These are phyloP conservation scores for Myiotriccus ornatus DNA, from an alignment of 2,797 vertebrate species.

Conservation along the genomic window DNA sequence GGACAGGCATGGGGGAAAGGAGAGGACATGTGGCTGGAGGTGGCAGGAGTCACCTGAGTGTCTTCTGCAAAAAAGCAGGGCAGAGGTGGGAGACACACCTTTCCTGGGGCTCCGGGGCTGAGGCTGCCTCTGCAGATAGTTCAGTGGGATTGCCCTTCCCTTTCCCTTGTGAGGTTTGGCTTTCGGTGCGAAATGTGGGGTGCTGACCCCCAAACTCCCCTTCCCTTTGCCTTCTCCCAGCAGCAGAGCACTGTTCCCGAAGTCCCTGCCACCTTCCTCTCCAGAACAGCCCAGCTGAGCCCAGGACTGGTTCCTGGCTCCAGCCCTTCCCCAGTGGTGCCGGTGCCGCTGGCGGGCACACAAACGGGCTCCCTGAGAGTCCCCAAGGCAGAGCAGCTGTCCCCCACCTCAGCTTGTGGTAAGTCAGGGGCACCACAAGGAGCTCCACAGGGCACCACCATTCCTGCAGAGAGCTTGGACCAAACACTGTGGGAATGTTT, in stretches of 20 bases:
- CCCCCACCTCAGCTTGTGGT: conserved; percentile 81
- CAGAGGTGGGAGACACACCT: neutral
- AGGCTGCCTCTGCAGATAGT: neutral
- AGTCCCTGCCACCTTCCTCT: neutral
- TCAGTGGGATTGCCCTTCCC: neutral
- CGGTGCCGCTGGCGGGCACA: rapidly evolving
- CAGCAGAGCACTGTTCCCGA: neutral
- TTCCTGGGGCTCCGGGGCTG: neutral
- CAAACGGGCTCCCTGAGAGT: conserved; percentile 71
- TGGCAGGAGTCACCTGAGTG: neutral
- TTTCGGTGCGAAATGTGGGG: rapidly evolving
- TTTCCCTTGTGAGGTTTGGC: rapidly evolving
- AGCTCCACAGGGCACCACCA: neutral
- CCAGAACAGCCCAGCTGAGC: conserved; percentile 23
- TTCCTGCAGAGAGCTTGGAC: neutral
- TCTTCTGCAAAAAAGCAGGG: neutral
- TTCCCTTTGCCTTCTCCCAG: neutral
- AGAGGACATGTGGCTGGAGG: neutral
- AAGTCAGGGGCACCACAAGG: conserved; percentile 59
- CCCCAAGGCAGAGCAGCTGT: conserved; percentile 89
- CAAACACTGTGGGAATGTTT: neutral
- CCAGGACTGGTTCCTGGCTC: conserved; percentile 31
- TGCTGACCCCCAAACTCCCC: neutral
- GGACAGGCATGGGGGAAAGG: neutral
- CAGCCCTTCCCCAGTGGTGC: conserved; percentile 14